Conservation (phyloP, 2,888 invertebrate genomes). For the Idaea dimidiata region DNA sequence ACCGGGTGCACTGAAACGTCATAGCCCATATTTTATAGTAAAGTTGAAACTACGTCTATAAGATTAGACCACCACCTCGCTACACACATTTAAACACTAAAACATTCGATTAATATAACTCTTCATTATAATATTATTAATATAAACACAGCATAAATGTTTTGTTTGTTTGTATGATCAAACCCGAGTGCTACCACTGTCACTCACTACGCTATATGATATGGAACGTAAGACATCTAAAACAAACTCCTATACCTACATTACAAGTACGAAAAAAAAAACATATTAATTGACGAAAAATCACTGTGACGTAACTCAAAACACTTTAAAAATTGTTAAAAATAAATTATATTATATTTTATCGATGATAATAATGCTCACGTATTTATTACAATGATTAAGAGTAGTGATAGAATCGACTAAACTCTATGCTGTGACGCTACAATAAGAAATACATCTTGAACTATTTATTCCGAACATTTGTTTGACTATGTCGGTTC, state of each 20-base stretch:
- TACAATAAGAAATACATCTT: no score
- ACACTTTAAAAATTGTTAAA: neutral
- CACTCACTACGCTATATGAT: constrained; percentile 49
- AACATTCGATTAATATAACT: constrained; percentile 57
- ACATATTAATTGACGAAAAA: constrained; percentile 68
- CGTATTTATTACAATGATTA: neutral
- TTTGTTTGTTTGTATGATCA: constrained; percentile 37
- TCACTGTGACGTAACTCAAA: constrained; percentile 10
- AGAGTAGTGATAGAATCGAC: neutral
- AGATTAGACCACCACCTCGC: constrained; percentile 68
- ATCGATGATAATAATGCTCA: neutral
- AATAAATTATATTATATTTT: neutral
- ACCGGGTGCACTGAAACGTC: neutral
- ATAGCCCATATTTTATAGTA: neutral
- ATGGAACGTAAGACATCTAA: constrained; percentile 67
- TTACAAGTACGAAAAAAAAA: constrained; percentile 38
- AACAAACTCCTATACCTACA: constrained; percentile 39
- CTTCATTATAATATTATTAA: constrained; percentile 46
- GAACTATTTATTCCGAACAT: no score
- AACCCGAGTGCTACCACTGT: constrained; percentile 26
- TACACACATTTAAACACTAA: constrained; percentile 44
- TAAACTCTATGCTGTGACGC: neutral
- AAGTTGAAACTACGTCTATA: constrained; percentile 58
- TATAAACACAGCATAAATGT: constrained; percentile 63
- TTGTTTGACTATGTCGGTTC: no score